Evolutionary conservation across 2,797 vertebrate genomes (phyloP).

Genomic region (Mormyrops boulengeri): DNA sequence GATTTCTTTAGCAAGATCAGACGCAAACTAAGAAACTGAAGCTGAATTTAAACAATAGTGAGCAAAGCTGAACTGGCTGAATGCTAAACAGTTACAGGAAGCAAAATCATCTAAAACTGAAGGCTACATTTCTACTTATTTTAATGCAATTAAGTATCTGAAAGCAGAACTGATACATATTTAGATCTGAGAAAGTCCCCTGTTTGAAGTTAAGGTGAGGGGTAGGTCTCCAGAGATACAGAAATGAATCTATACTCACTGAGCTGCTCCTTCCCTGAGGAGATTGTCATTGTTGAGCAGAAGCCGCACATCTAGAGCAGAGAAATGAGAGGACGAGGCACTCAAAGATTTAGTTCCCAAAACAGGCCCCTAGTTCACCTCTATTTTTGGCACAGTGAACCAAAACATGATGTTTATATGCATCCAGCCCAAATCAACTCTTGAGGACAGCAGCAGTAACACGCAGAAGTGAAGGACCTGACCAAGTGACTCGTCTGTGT

Average conservation of each 20-base stretch:
- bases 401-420: slow-evolving; percentile 6
- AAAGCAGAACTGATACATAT: neutral
- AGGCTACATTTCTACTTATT: neutral
- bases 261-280: slow-evolving; percentile 84
- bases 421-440: neutral
- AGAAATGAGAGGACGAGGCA: neutral
- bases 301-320: slow-evolving; percentile 76
- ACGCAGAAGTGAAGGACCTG: neutral
- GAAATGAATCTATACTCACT: slow-evolving; percentile 65
- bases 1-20: neutral
- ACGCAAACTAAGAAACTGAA: neutral
- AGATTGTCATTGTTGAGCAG: slow-evolving; percentile 90
- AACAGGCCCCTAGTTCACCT: neutral
- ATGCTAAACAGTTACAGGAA: neutral
- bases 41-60: neutral
- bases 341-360: neutral
- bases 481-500: neutral
- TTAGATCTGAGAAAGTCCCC: neutral
- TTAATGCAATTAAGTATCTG: neutral
- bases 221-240: neutral
- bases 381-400: neutral
- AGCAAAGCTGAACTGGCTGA: neutral
- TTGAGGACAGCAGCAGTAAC: slow-evolving; percentile 18
- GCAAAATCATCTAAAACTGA: neutral
- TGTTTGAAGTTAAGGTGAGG: neutral